phyloP scores from a whole-genome alignment of 2,888 invertebrate species.

The Temnothorax rugatulus region DNA sequence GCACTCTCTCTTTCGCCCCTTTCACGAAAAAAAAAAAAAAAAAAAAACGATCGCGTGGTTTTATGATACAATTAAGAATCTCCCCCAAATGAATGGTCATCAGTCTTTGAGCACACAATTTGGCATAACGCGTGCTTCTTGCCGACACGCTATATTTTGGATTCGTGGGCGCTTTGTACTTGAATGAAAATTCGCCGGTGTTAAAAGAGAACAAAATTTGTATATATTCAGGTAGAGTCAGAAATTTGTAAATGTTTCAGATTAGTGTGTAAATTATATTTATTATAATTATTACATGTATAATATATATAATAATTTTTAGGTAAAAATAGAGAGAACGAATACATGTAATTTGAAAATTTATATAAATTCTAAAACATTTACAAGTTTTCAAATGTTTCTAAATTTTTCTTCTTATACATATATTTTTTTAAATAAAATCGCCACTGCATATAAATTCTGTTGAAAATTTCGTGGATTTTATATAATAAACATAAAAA shows the following conservation, averaged over 20 bases:
- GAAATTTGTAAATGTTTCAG: constrained; percentile 17
- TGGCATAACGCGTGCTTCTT: constrained; percentile 56
- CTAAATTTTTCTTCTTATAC: background rate
- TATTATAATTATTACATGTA: constrained; percentile 2
- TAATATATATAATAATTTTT: background rate
- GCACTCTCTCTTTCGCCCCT: constrained; percentile 39
- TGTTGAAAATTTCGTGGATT: background rate
- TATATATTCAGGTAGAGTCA: background rate
- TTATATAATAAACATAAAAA: constrained; percentile 30
- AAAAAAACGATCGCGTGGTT: constrained; percentile 65
- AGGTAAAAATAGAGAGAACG: background rate
- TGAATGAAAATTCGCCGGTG: constrained; percentile 11
- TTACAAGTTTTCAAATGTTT: background rate
- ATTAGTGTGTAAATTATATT: constrained; percentile 1
- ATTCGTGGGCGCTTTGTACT: constrained; percentile 33
- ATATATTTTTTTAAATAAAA: background rate
- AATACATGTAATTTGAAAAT: constrained; percentile 4
- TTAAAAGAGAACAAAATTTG: constrained; percentile 21
- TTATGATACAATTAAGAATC: constrained; percentile 79
- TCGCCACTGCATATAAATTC: background rate
- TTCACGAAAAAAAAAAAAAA: background rate
- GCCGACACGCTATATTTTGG: background rate
- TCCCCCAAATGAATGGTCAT: constrained; percentile 82
- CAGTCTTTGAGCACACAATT: constrained; percentile 72
- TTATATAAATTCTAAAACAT: constrained; percentile 7